Percentiles rank a stretch among this genome's conserved stretches.
These are phyloP conservation scores for Sebastes elongatus DNA, from an alignment of 2,797 vertebrate species.

Conservation along the genomic window DNA sequence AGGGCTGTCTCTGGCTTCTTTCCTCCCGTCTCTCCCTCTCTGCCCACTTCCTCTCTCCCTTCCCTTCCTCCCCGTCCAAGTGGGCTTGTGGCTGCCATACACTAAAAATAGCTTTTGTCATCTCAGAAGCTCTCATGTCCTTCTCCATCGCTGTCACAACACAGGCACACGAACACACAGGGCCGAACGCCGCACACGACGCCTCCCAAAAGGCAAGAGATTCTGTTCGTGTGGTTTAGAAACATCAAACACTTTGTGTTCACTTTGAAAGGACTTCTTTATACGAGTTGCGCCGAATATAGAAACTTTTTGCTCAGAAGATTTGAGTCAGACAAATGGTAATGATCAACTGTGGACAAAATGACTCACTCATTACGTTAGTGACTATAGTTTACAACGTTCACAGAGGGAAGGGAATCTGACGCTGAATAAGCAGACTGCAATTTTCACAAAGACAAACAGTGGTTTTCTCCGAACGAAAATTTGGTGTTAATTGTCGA, in stretches of 20 bases:
- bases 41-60: slow-evolving; percentile 19
- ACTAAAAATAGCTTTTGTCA: slow-evolving; percentile 74
- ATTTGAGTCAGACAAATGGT: background rate
- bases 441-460: slow-evolving; percentile 52
- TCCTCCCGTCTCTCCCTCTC: background rate
- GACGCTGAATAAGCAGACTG: slow-evolving; percentile 40
- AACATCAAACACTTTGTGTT: slow-evolving; percentile 6
- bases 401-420: slow-evolving; percentile 23
- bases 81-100: slow-evolving; percentile 41
- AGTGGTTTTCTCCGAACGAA: slow-evolving; percentile 30
- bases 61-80: slow-evolving; percentile 41
- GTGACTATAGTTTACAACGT: slow-evolving; percentile 23
- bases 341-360: slow-evolving; percentile 18
- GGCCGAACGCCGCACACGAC: background rate
- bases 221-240: background rate
- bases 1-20: background rate
- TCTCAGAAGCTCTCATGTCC: slow-evolving; percentile 60
- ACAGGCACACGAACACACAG: background rate
- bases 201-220: slow-evolving; percentile 11
- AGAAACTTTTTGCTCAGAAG: slow-evolving; percentile 14
- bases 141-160: slow-evolving; percentile 54
- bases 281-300: background rate
- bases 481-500: slow-evolving; percentile 54
- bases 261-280: slow-evolving; percentile 5
- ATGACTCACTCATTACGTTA: slow-evolving; percentile 23